These are phyloP conservation scores for Polylopha cassiicola DNA, from an alignment of 2,888 invertebrate genomes.

Conservation along the genomic window DNA sequence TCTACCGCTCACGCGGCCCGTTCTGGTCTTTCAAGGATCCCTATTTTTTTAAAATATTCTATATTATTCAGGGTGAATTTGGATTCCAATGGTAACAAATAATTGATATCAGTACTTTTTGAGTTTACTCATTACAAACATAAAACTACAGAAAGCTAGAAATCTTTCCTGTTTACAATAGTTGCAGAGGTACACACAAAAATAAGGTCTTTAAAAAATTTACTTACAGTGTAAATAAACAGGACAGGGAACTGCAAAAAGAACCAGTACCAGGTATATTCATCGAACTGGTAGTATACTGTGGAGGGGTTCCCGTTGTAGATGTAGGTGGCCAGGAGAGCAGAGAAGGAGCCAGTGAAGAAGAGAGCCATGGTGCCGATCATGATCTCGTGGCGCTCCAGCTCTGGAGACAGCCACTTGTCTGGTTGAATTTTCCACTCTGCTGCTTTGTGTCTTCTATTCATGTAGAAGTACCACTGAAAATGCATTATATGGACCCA, in stretches of 20 bases:
- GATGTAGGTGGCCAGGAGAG: constrained; percentile 80
- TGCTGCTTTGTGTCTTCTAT: constrained; percentile 75
- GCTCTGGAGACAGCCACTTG: constrained; percentile 80
- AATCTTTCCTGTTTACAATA: no score
- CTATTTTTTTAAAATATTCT: no score
- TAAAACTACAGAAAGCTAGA: no score
- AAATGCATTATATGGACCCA: no score
- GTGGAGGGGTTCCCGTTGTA: constrained; percentile 81
- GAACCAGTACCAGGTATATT: constrained; percentile 82
- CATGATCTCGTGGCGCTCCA: constrained; percentile 83
- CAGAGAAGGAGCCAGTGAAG: constrained; percentile 74
- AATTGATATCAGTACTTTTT: no score
- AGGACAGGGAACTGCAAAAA: constrained; percentile 80
- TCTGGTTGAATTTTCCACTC: constrained; percentile 86
- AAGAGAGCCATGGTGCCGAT: constrained; percentile 78
- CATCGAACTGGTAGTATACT: constrained; percentile 79
- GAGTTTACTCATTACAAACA: no score
- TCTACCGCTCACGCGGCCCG: no score
- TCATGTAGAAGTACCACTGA: constrained; percentile 85
- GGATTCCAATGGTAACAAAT: no score
- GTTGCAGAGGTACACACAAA: no score
- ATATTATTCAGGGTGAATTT: no score
- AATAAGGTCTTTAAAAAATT: no score
- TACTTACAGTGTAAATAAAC: constrained; percentile 79
- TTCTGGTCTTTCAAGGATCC: no score